Base-by-base conservation (phyloP, 2,797 vertebrate genomes). In the Hapalemur alaotrensis region DNA sequence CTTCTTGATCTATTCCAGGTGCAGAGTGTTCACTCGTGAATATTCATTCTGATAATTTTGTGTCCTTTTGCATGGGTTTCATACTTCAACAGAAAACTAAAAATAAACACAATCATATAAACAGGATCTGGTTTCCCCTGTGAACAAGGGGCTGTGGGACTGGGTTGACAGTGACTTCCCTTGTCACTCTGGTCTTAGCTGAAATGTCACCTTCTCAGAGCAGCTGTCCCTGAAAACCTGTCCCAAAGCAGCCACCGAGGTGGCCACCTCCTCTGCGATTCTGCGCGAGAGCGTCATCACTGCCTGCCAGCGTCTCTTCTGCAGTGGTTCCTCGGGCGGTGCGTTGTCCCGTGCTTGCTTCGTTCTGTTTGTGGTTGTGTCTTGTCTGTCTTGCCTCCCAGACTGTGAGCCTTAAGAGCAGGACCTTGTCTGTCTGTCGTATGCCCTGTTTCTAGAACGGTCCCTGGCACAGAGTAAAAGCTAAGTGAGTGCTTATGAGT, bases 231-330 rank as follows among this genome's bases (percentile, higher is more conserved):
- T 17, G 67, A 9, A 43, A 54, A 67, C 65, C 46, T 25, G n/a
- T 76, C 32, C n/a, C n/a, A 7, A 20, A 1, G n/a, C 2, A 1
- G 69, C 75, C 57, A 0, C 0, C 0, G 1, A 22, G 1, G 1
- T 35, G 0, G 0, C 59, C 65, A 2, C 0, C 0, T 0, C 0
- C 35, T 15, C 9, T 0, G 28, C 0, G 4, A 32, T 17, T 11
- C 22, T 43, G 28, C 3, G 0, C 0, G 1, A 12, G 15, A 6
- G 61, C 63, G 2, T 7, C 3, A 2, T 10, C 52, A 1, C 43
- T 0, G 0, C 15, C 30, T 5, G 35, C 4, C 59, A 2, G 17
- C 30, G 32, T 54, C 52, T 54, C 14, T 18, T 1, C 23, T 0
- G 20, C 0, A 12, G 11, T 7, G 2, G 13, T 17, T 11, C 22